phyloP scores from a whole-genome alignment of 2,113 vertebrate genomes.

The Cricetomys ansorgei region DNA sequence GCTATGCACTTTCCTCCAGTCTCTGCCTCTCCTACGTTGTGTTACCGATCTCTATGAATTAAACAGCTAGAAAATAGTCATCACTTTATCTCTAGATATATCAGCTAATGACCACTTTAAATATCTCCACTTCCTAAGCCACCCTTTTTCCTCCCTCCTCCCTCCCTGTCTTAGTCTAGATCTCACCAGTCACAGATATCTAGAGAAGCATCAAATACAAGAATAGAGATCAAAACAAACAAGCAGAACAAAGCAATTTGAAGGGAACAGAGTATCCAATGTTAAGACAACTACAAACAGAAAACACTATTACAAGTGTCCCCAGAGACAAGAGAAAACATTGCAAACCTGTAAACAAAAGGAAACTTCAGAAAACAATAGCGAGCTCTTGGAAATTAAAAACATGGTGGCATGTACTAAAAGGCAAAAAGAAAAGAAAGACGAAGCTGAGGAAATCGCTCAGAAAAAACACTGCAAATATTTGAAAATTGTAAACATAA shows the following conservation, averaged over 20 bases:
- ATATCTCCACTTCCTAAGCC: background rate
- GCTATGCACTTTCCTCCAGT: background rate
- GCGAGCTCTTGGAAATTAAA: conserved; percentile 24
- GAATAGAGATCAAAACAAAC: conserved; percentile 25
- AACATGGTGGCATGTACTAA: conserved; percentile 22
- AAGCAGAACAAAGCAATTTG: conserved; percentile 24
- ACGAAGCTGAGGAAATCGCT: background rate
- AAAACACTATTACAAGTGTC: conserved; percentile 24
- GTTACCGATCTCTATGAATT: background rate
- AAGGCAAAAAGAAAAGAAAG: conserved; percentile 8
- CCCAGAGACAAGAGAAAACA: conserved; percentile 10
- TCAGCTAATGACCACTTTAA: background rate
- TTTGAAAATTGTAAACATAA: background rate
- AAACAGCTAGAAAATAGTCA: background rate
- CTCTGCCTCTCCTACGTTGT: background rate
- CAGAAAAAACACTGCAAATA: background rate
- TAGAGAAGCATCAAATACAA: background rate
- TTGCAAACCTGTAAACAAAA: conserved; percentile 23
- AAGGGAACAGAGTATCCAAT: background rate
- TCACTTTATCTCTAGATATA: background rate
- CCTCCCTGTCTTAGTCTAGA: background rate
- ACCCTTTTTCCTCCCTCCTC: background rate
- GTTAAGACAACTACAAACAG: conserved; percentile 9
- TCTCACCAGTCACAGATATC: background rate
- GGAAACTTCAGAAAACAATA: conserved; percentile 26